Percentiles rank a stretch among this genome's conserved stretches.
Evolutionary conservation across 2,797 vertebrate species (phyloP).

Genomic region (Atherinosoma microstoma): DNA sequence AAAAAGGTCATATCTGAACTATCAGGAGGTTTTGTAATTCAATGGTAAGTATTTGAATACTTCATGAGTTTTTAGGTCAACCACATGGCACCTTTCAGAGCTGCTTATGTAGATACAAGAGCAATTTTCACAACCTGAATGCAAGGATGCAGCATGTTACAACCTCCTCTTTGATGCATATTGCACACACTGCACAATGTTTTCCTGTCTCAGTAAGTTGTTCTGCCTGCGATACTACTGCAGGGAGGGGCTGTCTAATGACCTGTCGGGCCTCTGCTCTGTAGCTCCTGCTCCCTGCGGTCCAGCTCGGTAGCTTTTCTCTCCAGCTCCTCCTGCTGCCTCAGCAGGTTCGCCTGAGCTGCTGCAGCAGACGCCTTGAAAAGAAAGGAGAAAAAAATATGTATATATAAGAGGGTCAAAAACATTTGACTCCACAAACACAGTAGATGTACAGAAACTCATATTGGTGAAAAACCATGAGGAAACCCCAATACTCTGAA

Average conservation of each 20-base stretch:
- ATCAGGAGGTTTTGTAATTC: neutral
- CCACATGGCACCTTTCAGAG: neutral
- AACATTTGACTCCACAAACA: constrained; percentile 31
- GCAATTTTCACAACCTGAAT: constrained; percentile 1
- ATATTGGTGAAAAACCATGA: neutral
- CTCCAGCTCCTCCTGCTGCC: constrained; percentile 95
- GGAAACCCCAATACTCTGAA: neutral
- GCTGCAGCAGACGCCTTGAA: constrained; percentile 87
- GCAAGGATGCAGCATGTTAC: neutral
- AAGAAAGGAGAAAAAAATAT: too few relatives aligned
- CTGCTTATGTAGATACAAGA: neutral
- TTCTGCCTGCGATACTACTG: constrained; percentile 9
- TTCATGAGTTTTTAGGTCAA: neutral
- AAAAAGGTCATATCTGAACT: neutral
- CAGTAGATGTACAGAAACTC: neutral
- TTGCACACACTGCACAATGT: constrained; percentile 20
- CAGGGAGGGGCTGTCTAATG: constrained; percentile 32
- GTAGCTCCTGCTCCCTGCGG: constrained; percentile 91
- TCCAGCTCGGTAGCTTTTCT: constrained; percentile 95
- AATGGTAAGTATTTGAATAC: neutral
- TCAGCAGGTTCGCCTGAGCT: constrained; percentile 90
- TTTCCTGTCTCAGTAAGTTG: constrained; percentile 3
- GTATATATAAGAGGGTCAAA: neutral
- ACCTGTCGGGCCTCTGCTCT: constrained; percentile 81
- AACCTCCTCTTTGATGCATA: constrained; percentile 6